Conservation (phyloP, 2,113 vertebrate species). For the Nyctereutes procyonoides region DNA sequence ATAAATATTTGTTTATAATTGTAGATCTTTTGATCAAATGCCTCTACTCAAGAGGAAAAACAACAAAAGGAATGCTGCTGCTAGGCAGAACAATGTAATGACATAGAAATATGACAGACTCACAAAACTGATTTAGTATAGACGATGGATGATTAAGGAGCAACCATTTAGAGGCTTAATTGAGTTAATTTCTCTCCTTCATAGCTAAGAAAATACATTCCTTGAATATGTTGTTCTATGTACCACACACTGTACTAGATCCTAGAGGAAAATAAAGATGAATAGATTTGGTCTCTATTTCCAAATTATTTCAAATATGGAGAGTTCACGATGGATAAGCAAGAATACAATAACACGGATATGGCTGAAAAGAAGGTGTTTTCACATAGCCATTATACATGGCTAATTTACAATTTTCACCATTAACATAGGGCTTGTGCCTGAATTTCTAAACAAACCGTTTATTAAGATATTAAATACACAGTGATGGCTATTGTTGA, state of each 20-base stretch:
- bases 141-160: background rate
- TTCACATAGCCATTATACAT: background rate
- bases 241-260: background rate
- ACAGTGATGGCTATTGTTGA: background rate
- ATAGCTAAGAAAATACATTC: background rate
- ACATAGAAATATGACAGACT: conserved; percentile 57
- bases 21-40: conserved; percentile 76
- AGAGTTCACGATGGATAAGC: background rate
- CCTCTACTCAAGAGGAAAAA: conserved; percentile 62
- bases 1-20: conserved; percentile 81
- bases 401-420: background rate
- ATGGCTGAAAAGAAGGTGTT: background rate
- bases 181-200: background rate
- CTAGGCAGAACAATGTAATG: conserved; percentile 69
- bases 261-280: background rate
- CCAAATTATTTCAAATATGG: background rate
- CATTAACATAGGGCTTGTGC: background rate
- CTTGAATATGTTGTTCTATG: background rate
- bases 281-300: background rate
- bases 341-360: background rate
- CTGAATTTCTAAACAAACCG: background rate
- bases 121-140: conserved; percentile 41
- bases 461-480: background rate
- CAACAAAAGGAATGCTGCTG: conserved; percentile 19
- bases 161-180: background rate